phyloP scores from a whole-genome alignment of 2,888 invertebrate genomes.

The Melolontha melolontha region DNA sequence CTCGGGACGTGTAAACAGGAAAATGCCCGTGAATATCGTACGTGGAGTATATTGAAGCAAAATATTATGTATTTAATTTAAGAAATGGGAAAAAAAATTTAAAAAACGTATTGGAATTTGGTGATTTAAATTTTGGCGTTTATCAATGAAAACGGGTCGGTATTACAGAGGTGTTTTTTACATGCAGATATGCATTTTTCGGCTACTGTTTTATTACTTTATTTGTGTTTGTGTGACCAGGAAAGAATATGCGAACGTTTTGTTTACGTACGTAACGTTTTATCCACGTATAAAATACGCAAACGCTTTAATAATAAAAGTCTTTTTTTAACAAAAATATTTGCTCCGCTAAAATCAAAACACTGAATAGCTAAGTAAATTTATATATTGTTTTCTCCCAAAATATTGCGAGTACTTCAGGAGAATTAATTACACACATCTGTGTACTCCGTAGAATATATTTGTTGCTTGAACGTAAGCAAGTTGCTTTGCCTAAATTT shows the following conservation, averaged over 20 bases:
- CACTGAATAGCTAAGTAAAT: not conserved
- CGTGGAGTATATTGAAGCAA: too few relatives aligned
- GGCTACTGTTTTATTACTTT: too few relatives aligned
- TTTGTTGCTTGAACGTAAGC: not conserved
- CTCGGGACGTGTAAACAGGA: not conserved
- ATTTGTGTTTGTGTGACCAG: too few relatives aligned
- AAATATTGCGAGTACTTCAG: conserved; percentile 1
- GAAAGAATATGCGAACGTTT: too few relatives aligned
- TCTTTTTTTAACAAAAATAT: conserved; percentile 17
- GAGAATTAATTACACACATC: not conserved
- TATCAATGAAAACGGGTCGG: too few relatives aligned
- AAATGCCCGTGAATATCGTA: too few relatives aligned
- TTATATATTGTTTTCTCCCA: conserved; percentile 14
- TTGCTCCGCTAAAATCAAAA: conserved; percentile 25
- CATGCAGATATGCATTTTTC: too few relatives aligned
- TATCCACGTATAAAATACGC: not conserved
- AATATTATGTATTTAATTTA: not conserved
- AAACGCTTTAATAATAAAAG: not conserved
- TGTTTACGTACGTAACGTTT: not conserved
- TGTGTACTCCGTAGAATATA: not conserved
- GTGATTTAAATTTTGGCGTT: too few relatives aligned
- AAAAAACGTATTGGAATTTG: not conserved
- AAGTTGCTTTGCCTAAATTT: not conserved
- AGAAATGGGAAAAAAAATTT: not conserved
- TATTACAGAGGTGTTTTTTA: too few relatives aligned